phyloP scores from a whole-genome alignment of 2,797 vertebrate species.

The Todus mexicanus region DNA sequence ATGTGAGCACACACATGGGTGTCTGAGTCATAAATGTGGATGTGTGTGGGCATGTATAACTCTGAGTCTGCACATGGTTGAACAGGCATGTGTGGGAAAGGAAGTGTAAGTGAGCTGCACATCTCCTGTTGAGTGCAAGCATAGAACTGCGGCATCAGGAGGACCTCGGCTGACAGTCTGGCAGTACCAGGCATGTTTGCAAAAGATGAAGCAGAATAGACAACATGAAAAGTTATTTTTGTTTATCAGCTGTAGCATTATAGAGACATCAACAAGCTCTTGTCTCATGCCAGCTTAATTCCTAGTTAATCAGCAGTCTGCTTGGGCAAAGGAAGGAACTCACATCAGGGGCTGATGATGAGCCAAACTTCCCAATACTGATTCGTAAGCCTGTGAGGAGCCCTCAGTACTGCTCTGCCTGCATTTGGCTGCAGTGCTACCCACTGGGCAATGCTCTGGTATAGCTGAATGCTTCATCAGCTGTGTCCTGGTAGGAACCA shows the following conservation, averaged over 20 bases:
- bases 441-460: not conserved
- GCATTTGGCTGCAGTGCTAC: not conserved
- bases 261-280: slow-evolving; percentile 60
- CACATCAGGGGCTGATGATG: slow-evolving; percentile 52
- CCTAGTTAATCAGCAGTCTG: slow-evolving; percentile 64
- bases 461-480: not conserved
- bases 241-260: slow-evolving; percentile 57
- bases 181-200: not conserved
- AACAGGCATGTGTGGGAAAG: not conserved
- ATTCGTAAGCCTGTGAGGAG: not conserved
- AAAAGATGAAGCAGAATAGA: slow-evolving; percentile 30
- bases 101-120: not conserved
- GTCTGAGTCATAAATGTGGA: not conserved
- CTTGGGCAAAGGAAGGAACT: slow-evolving; percentile 50
- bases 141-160: not conserved
- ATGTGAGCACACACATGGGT: fast-evolving
- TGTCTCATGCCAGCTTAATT: slow-evolving; percentile 67
- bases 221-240: slow-evolving; percentile 54
- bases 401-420: not conserved
- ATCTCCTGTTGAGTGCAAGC: not conserved
- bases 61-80: not conserved
- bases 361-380: slow-evolving; percentile 49
- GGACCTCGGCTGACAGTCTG: slow-evolving; percentile 9
- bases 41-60: fast-evolving
- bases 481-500: not conserved